These are phyloP conservation scores for Caerostris extrusa DNA, from an alignment of 1,140 invertebrate species.

Conservation along the genomic window DNA sequence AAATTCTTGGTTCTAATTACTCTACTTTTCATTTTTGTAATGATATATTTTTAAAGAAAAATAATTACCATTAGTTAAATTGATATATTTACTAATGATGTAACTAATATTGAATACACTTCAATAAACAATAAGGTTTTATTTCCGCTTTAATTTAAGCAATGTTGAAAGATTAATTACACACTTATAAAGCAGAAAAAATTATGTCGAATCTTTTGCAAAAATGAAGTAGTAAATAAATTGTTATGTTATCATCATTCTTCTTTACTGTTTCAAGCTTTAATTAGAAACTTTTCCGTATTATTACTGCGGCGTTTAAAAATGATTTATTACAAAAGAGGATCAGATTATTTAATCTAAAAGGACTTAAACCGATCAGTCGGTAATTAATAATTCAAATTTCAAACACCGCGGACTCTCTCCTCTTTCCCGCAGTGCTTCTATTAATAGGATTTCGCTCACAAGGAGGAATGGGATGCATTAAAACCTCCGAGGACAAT, in stretches of 20 bases:
- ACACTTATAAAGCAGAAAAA: not conserved
- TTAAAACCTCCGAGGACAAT: constrained; percentile 70
- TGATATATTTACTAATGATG: too few species aligned
- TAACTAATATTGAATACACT: not conserved
- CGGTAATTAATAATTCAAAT: constrained; percentile 70
- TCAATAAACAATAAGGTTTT: not conserved
- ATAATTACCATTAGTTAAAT: too few species aligned
- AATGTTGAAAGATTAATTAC: not conserved
- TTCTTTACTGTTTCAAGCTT: not conserved
- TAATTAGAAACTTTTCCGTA: not conserved
- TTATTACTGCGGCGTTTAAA: not conserved
- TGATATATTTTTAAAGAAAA: too few species aligned
- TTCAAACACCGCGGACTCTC: constrained; percentile 26
- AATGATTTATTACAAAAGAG: constrained; percentile 33
- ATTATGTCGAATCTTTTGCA: not conserved
- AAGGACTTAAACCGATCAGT: constrained; percentile 60
- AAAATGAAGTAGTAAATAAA: not conserved
- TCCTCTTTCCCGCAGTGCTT: not conserved
- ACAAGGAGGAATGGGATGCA: constrained; percentile 48
- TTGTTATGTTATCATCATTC: not conserved
- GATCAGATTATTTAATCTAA: constrained; percentile 53
- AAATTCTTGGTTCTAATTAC: too few species aligned
- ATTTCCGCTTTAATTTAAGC: not conserved
- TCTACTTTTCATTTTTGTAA: too few species aligned
- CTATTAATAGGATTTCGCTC: constrained; percentile 51